Conservation (phyloP, 1,140 invertebrate species). For the Aphelinus certus region DNA sequence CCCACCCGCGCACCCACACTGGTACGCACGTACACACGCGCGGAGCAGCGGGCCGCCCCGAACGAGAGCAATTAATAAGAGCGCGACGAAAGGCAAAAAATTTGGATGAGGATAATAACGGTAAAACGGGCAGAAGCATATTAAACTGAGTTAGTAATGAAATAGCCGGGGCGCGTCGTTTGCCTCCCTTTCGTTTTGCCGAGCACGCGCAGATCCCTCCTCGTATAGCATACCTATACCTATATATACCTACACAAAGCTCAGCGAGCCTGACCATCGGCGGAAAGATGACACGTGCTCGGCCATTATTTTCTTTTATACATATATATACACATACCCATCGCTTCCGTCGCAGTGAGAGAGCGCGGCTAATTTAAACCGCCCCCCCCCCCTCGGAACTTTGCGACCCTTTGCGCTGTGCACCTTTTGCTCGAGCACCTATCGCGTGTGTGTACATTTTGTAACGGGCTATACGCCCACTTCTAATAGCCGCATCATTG, state of each 20-base stretch:
- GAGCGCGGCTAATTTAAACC: too few species aligned
- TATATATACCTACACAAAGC: too few species aligned
- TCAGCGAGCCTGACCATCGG: constrained; percentile 39
- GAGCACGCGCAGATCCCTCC: not conserved
- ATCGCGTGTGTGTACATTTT: too few species aligned
- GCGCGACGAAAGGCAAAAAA: constrained; percentile 31
- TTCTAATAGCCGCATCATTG: not conserved
- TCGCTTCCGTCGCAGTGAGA: not conserved
- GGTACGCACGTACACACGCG: not conserved
- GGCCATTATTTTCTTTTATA: constrained; percentile 6
- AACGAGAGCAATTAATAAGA: constrained; percentile 37
- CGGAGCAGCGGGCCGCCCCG: not conserved
- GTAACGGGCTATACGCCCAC: too few species aligned
- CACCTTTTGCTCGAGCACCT: too few species aligned
- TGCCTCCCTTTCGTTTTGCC: not conserved
- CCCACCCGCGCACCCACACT: not conserved
- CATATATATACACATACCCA: not conserved
- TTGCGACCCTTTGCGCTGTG: too few species aligned
- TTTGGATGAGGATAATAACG: constrained; percentile 34
- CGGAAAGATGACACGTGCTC: constrained; percentile 56
- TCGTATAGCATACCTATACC: not conserved
- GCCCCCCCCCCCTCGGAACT: too few species aligned
- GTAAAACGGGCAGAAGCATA: constrained; percentile 14
- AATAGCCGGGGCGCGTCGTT: constrained; percentile 10
- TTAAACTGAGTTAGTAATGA: constrained; percentile 39